Evolutionary conservation across 1,140 invertebrate species (phyloP), one percentile per base, ranked within the genome.

Genomic region (Cydia splendana): DNA sequence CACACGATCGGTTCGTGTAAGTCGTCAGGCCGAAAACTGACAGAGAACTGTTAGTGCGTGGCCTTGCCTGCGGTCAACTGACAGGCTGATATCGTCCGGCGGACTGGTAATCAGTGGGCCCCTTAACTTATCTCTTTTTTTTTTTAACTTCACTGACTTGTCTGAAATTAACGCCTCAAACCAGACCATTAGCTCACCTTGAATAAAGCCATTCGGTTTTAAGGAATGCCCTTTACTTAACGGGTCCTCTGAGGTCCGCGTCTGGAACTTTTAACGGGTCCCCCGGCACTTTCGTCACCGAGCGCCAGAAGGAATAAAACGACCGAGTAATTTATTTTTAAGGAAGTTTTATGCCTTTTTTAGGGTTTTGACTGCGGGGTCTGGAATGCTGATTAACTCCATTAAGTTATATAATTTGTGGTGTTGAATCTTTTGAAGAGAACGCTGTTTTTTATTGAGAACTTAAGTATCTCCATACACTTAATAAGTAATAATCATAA

Each of bases 301-400:
- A 42, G 15, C 48, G 51, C 51, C 51, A 53, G 51, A 53, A 53
- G 28, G 65, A 34, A 9, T 34, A 38, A 38, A 69, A 69, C 30
- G 65, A 69, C 30, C 15, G 28, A 69, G 4, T 69, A 34, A 69
- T 69, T 69, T 69, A 69, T 69, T 69, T 69, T 38, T 69, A 69
- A 69, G 12, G 12, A 34, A 69, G 9, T 69, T 74, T 74, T 24
- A 48, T 10, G 73, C 30, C 18, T 30, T 15, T 69, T 69, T 69
- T 34, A 15, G 15, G 28, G 65, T 28, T 65, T 65, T 28, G 18
- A 65, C 65, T 62, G 57, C n/a, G 57, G 57, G 20, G 20, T 7
- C 6, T 24, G 57, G 57, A 62, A 62, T 62, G 18, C 18, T 24
- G 57, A 24, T 53, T 57, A 13, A 62, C 57, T 62, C 7, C 18